Evolutionary conservation across 1,140 invertebrate genomes (phyloP).

Genomic region (Asbolus verrucosus): DNA sequence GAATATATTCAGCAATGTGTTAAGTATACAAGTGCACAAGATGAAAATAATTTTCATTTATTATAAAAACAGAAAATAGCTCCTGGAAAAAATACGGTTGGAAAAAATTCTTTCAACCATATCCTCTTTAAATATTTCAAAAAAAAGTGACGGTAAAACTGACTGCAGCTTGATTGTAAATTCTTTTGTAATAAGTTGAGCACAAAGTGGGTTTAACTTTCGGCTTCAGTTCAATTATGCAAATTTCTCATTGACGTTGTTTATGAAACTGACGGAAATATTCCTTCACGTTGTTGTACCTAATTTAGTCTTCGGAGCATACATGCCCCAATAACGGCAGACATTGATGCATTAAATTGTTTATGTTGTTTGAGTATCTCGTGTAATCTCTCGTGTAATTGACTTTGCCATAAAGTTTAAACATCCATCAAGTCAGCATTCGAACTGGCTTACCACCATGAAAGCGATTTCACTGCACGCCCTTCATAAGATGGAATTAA

Average conservation of each 20-base stretch:
- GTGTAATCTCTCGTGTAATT: constrained; percentile 34
- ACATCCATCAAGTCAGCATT: constrained; percentile 28
- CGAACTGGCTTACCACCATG: constrained; percentile 22
- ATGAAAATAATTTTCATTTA: too few relatives aligned
- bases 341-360: constrained; percentile 39
- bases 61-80: too few relatives aligned
- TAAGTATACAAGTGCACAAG: too few relatives aligned
- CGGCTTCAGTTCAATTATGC: constrained; percentile 18
- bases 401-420: constrained; percentile 38
- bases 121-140: too few relatives aligned
- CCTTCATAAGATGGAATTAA: constrained; percentile 7
- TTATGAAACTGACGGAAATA: constrained; percentile 12
- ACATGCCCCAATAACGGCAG: constrained; percentile 29
- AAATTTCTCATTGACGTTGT: constrained; percentile 14
- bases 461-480: constrained; percentile 9
- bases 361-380: constrained; percentile 39
- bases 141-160: too few relatives aligned
- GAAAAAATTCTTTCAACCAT: too few relatives aligned
- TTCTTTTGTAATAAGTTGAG: too few relatives aligned
- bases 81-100: too few relatives aligned
- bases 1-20: too few relatives aligned
- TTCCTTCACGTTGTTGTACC: constrained; percentile 21
- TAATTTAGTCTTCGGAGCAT: constrained; percentile 16
- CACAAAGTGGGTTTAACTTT: too few relatives aligned
- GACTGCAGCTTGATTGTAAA: too few relatives aligned